Evolutionary conservation across 2,113 vertebrate genomes (phyloP).

Genomic region (Paedocypris sp.): DNA sequence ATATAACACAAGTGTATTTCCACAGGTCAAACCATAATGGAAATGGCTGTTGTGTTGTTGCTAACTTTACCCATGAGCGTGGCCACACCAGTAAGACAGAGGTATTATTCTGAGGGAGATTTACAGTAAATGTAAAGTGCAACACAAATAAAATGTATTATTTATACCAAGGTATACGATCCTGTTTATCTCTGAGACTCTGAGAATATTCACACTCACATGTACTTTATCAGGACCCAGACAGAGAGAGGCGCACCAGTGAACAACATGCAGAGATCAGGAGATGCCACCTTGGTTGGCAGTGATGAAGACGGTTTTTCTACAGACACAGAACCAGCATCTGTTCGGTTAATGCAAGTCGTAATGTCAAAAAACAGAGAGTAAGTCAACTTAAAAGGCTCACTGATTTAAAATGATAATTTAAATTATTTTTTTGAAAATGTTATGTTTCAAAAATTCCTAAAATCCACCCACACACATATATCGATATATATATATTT

Average conservation of each 20-base stretch:
- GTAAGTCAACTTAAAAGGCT: slow-evolving; percentile 22
- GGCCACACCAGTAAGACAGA: slow-evolving; percentile 42
- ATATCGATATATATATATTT: no score
- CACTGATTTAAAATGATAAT: no score
- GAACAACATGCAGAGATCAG: slow-evolving; percentile 18
- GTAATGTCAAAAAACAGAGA: neutral
- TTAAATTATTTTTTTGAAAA: no score
- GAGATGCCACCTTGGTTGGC: slow-evolving; percentile 17
- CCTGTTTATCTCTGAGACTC: no score
- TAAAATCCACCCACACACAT: no score
- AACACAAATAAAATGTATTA: no score
- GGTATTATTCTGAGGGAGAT: slow-evolving; percentile 46
- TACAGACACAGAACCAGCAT: neutral
- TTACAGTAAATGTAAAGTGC: no score
- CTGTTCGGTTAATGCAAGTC: neutral
- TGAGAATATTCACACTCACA: neutral
- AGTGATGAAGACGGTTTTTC: slow-evolving; percentile 16
- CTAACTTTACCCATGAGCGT: slow-evolving; percentile 43
- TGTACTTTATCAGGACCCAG: slow-evolving; percentile 34
- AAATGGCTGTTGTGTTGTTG: slow-evolving; percentile 51
- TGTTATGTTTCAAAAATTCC: no score
- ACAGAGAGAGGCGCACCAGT: slow-evolving; percentile 13
- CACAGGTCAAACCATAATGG: slow-evolving; percentile 50
- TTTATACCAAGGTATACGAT: no score
- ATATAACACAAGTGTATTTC: neutral